Base-by-base conservation (phyloP, 1,140 invertebrate genomes). In the Drosophila pachea region DNA sequence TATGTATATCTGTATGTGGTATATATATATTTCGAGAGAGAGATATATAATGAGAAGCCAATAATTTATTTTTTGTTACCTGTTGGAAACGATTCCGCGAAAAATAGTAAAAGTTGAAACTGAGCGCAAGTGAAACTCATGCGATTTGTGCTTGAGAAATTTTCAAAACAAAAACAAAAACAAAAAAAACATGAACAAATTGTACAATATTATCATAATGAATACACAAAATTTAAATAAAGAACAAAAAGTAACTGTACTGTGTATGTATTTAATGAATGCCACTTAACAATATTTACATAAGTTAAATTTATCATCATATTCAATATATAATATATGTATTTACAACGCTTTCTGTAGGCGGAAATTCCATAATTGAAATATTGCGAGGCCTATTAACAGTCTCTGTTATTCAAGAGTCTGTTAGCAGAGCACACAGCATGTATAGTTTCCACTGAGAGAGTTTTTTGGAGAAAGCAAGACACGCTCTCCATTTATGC, bases 51-150 rank as follows among this genome's bases (percentile, higher is more conserved):
- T 22, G 61, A 81, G 81, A 83, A 78, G 79, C 78, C 82, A 86
- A 86, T 86, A 86, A 86, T 86, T 86, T 86, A 86, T 86, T 86
- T 84, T 86, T 86, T 86, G 81, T 86, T 86, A 86, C 81, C 81
- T 86, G 81, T 86, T 86, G 81, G 81, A 86, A 86, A 81, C 58
- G 60, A 81, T 86, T 86, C 81, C 81, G 76, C 76, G 62, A 81
- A 77, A 82, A 83, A 83, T 79, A 84, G 79, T 79, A 79, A 84
- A 70, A 83, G 64, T 65, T 64, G 73, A 74, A 65, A 73, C 69
- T 40, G 50, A 71, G 47, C 55, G 62, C 59, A 71, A 68, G 50
- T 40, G 48, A 64, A 67, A 65, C 67, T 54, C 68, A 56, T 74
- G 53, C 49, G 54, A 53, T 36, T 61, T 61, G 61, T 58, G 45